Base-by-base conservation (phyloP, 1,140 invertebrate species). In the Dinothrombium tinctorium region DNA sequence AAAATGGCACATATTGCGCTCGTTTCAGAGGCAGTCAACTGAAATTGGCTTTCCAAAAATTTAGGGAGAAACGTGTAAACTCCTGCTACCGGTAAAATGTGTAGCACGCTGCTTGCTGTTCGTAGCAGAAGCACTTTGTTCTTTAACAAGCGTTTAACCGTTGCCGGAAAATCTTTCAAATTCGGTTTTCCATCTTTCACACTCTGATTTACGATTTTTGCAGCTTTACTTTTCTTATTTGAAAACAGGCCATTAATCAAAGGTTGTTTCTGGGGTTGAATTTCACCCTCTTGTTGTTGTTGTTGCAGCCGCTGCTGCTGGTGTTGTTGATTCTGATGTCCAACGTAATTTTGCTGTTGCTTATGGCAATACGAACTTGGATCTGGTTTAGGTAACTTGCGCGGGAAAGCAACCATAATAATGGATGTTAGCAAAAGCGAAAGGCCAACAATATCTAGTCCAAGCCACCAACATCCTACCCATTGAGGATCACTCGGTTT, bases 61-160 rank as follows among this genome's bases (percentile, higher is more conserved):
- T 90, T 90, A 36, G 84, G 83, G 50, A 89, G 63, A 59, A 89
- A 92, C 31, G 81, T 84, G 59, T 87, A 86, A 7, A 86, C 64
- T 4, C 82, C 83, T 41, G 79, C 77, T 48, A 87, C 82, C 29
- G 81, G 82, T 51, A 89, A 64, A 49, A 89, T 69, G 53, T 87
- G 80, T 7, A 90, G 64, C 14, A 89, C 82, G 41, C 73, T 81
- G 47, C 75, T 80, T 3, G 80, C 77, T 8, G 79, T 86, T 15
- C 82, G 65, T 55, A 76, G 76, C 71, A 87, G 78, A 20, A 89
- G 65, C 45, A 90, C 82, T 52, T 84, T 76, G 54, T 89, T 89
- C 46, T 71, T 76, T 20, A 90, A 54, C 50, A 89, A 67, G 25
- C 80, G 66, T 45, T 79, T 75, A 9, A 90, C 71, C 1, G 82